Evolutionary conservation across 1,140 invertebrate genomes (phyloP).

Genomic region (Aplysia californica): DNA sequence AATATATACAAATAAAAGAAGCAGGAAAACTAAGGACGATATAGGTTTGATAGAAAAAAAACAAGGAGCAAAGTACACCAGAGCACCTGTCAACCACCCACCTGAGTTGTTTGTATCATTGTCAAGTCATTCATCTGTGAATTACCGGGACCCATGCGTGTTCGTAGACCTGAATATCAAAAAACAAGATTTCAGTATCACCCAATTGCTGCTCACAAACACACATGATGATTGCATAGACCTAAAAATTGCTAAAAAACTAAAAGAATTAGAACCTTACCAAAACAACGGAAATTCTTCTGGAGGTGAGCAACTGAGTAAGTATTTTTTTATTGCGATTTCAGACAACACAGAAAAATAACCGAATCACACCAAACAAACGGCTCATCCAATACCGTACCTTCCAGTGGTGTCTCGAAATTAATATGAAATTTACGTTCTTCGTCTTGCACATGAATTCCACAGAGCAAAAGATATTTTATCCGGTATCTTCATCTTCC

Average conservation of each 20-base stretch:
- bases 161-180: conserved; percentile 78
- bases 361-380: no score
- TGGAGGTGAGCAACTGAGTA: conserved; percentile 18
- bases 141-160: conserved; percentile 92
- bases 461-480: no score
- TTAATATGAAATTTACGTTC: no score
- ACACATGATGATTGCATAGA: not conserved
- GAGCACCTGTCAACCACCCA: no score
- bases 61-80: not conserved
- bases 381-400: no score
- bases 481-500: no score
- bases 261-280: not conserved
- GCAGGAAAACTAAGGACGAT: not conserved
- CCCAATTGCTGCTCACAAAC: no score
- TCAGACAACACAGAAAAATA: no score
- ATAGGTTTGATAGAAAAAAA: not conserved
- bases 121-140: conserved; percentile 97
- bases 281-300: conserved; percentile 12
- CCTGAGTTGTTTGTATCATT: conserved; percentile 88
- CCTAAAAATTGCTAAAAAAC: not conserved
- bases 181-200: conserved; percentile 5
- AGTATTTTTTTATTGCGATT: no score
- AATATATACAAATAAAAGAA: not conserved
- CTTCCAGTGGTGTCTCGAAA: no score
- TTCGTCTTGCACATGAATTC: no score